Evolutionary conservation across 1,140 invertebrate species (phyloP), one percentile per base, ranked within the genome.

Genomic region (Teleopsis dalmanni): DNA sequence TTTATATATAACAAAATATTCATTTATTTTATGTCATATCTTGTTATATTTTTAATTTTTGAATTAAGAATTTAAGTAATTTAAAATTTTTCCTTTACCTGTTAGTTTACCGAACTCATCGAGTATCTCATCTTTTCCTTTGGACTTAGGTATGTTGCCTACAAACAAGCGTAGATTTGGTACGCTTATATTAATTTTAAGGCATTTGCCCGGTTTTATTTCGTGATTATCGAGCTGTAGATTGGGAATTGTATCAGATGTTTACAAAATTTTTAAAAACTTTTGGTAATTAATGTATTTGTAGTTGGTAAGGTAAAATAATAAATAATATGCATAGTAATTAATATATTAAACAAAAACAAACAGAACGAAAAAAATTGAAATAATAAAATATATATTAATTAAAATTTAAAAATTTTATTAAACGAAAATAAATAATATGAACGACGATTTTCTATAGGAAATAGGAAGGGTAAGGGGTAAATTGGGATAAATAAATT

Each of bases 141-240:
- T 98, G 81, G 91, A 95, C 85, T 98, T 98, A 83, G 95, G 95
- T 87, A 99, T 98, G 86, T 98, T 98, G 80, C 95, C 95, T 81
- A 98, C 91, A 85, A 98, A 99, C 82, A 99, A 90, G 81, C 95
- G 91, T 77, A 95, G 89, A 84, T 98, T 98, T 79, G 95, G 93
- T 84, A 98, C 90, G 77, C 94, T 98, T 85, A 98, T 91, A 85
- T 98, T 98, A 81, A 98, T 93, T 93, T 97, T 98, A 79, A 98
- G 84, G 79, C 84, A 85, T 85, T 96, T 96, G 80, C 93, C 93
- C 77, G 91, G 87, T 86, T 90, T 91, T 85, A 98, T 97, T 91
- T 97, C 95, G 81, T 97, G 87, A 88, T 95, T 94, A 89, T 97
- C 91, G 82, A 95, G 89, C 95, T 93, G 85, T 85, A 56, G 64